Conservation (phyloP, 1,140 invertebrate genomes). For the Meloidogyne floridensis region DNA sequence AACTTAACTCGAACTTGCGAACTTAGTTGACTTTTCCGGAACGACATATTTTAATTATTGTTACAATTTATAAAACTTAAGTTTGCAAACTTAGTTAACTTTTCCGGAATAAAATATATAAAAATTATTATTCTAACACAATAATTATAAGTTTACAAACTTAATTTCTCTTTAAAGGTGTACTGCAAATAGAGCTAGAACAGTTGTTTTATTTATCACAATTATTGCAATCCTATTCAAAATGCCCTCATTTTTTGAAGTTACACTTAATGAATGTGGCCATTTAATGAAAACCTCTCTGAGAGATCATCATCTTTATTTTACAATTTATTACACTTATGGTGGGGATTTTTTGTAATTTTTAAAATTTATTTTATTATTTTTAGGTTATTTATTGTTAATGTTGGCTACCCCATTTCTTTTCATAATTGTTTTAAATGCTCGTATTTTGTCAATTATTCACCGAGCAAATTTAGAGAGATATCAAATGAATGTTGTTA, state of each 20-base stretch:
- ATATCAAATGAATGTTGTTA: conserved; percentile 18
- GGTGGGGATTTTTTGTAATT: conserved; percentile 14
- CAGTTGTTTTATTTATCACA: conserved; percentile 35
- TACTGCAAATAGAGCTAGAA: conserved; percentile 36
- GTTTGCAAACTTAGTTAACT: too few relatives aligned
- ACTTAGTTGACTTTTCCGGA: too few relatives aligned
- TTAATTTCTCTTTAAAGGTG: conserved; percentile 30
- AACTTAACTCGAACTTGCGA: too few relatives aligned
- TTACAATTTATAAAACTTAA: too few relatives aligned
- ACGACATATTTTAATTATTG: too few relatives aligned
- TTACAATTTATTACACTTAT: conserved; percentile 62
- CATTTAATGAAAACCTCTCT: conserved; percentile 46
- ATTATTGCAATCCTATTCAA: conserved; percentile 43
- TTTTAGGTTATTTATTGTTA: conserved; percentile 53
- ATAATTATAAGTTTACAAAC: background rate
- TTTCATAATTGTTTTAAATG: conserved; percentile 60
- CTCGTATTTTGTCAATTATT: conserved; percentile 35
- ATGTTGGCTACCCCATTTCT: conserved; percentile 58
- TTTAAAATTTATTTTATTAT: background rate
- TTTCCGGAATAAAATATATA: too few relatives aligned
- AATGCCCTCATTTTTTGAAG: conserved; percentile 64
- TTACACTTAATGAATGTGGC: conserved; percentile 60
- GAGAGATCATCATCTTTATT: conserved; percentile 53
- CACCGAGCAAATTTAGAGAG: conserved; percentile 24
- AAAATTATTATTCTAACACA: too few relatives aligned